Conservation (phyloP, 2,113 vertebrate genomes). For the Stictonetta naevosa region DNA sequence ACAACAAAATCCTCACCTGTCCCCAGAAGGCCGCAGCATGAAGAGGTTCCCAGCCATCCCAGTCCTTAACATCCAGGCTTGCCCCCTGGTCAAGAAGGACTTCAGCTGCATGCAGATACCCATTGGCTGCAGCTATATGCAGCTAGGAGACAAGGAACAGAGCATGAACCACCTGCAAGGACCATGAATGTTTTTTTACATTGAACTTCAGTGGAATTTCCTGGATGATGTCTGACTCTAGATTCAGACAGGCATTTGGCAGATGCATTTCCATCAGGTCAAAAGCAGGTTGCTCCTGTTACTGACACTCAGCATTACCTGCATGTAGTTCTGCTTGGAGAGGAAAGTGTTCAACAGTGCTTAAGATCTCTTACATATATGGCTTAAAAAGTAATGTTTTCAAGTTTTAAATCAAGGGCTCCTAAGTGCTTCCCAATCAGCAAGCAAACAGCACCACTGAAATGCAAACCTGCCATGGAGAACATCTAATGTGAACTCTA, state of each 20-base stretch:
- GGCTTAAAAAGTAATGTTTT: neutral
- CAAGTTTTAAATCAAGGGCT: neutral
- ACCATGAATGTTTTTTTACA: neutral
- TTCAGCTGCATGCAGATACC: slow-evolving; percentile 92
- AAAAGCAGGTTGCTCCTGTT: neutral
- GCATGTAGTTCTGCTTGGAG: neutral
- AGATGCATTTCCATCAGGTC: neutral
- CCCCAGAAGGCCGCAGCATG: slow-evolving; percentile 98
- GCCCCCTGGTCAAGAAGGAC: slow-evolving; percentile 92
- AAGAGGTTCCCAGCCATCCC: slow-evolving; percentile 95
- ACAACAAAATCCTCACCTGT: slow-evolving; percentile 80
- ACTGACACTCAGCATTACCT: neutral
- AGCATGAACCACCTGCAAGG: neutral
- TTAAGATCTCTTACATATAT: neutral
- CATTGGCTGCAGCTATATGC: slow-evolving; percentile 93
- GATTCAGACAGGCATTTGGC: neutral
- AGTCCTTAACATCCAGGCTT: slow-evolving; percentile 88
- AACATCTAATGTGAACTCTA: neutral
- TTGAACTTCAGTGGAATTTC: neutral
- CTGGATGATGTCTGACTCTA: neutral
- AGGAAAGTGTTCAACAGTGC: neutral
- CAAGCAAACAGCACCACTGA: neutral
- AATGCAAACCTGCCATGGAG: neutral
- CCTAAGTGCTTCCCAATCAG: neutral
- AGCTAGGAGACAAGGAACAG: slow-evolving; percentile 79